Base-by-base conservation (phyloP, 2,113 vertebrate genomes). In the Polyodon spathula region DNA sequence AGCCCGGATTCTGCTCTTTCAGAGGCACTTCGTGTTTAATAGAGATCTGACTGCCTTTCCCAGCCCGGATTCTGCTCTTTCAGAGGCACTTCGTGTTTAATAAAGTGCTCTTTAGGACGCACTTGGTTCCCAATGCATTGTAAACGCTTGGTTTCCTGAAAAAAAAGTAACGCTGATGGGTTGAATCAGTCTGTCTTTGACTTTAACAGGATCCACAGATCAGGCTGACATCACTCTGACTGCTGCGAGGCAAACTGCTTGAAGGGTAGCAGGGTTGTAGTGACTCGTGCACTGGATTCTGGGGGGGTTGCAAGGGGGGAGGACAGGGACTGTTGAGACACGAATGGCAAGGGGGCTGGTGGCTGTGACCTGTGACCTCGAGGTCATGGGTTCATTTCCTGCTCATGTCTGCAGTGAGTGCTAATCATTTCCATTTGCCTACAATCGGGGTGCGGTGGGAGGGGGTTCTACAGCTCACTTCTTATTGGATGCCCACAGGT, bases 181-280 rank as follows among this genome's bases (percentile, higher is more conserved):
- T 54, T 59, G 11, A 44, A 64, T 64, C 37, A 64, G 50, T 27
- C n/a, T 11, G 14, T 50, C 46, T n/a, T 12, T 38, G 10, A 46
- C 54, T 3, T 14, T 44, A 7, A 39, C 62, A 42, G 15, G 16
- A 52, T 58, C 44, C 37, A 6, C 15, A n/a, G 63, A 50, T 64
- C 41, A 53, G 48, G 40, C 41, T 15, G 16, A 4, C 48, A 46
- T n/a, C 57, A 37, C n/a, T 37, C 5, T n/a, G 16, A 27, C 14
- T 51, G 55, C 8, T 11, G 46, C 39, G 39, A 58, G 62, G 16
- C 11, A 51, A 40, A 48, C 8, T 6, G 46, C 8, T 12, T 16
- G 58, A 39, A 11, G 38, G 6, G 43, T n/a, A 40, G 6, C n/a
- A 62, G 40, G 56, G 37, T 5, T 42, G 15, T 43, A 6, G 44